Evolutionary conservation across 2,113 vertebrate genomes (phyloP).

Genomic region (Chionis minor): DNA sequence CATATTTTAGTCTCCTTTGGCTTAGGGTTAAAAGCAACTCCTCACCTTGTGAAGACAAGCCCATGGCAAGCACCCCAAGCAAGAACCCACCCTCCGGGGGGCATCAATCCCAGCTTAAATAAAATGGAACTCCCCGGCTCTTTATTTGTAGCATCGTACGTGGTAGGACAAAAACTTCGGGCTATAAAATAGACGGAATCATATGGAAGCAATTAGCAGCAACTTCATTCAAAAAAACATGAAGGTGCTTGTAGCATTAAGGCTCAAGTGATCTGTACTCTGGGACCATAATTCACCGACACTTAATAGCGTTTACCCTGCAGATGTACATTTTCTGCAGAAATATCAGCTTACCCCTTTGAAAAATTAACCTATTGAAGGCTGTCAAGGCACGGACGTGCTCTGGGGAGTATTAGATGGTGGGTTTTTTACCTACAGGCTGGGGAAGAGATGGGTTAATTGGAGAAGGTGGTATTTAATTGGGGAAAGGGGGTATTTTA

Average conservation of each 20-base stretch:
- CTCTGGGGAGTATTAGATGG: constrained; percentile 61
- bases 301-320: constrained; percentile 71
- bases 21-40: not conserved
- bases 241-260: constrained; percentile 76
- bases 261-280: constrained; percentile 71
- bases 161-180: not conserved
- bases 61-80: not conserved
- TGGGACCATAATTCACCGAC: constrained; percentile 77
- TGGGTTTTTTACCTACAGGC: not conserved
- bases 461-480: not conserved
- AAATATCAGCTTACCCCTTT: constrained; percentile 80
- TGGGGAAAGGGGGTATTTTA: not conserved
- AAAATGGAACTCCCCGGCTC: constrained; percentile 5
- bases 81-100: not conserved
- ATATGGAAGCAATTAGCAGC: constrained; percentile 78
- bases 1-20: not conserved
- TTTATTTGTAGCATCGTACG: not conserved
- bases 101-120: not conserved
- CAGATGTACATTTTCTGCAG: constrained; percentile 76
- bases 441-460: not conserved
- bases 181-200: not conserved
- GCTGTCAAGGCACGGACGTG: constrained; percentile 50
- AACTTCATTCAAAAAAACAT: constrained; percentile 74
- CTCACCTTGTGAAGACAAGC: not conserved
- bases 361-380: constrained; percentile 74